Evolutionary conservation across 2,113 vertebrate genomes (phyloP).

Genomic region (Eubucco bourcierii): DNA sequence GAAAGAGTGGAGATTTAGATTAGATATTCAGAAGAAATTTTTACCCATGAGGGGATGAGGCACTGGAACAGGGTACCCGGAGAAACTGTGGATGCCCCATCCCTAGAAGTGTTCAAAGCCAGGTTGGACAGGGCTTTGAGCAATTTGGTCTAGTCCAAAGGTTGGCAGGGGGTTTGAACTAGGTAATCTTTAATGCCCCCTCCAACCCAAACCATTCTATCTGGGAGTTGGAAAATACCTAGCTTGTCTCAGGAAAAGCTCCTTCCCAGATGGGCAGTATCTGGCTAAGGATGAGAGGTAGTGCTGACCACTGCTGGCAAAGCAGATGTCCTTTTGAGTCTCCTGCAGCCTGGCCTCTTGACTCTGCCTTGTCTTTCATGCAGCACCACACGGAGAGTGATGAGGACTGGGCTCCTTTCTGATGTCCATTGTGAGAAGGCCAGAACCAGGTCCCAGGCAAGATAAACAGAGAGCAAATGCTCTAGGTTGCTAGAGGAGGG

Average conservation of each 20-base stretch:
- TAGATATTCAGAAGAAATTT: not conserved
- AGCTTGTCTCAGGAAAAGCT: not conserved
- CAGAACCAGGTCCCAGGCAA: not conserved
- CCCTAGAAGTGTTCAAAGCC: not conserved
- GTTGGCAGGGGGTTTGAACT: not conserved
- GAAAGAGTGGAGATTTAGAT: not conserved
- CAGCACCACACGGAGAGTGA: fast-evolving
- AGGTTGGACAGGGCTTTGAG: not conserved
- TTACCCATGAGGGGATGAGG: not conserved
- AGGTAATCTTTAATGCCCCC: not conserved
- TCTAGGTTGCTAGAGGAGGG: not conserved
- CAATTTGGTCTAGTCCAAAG: not conserved
- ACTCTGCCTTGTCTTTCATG: not conserved
- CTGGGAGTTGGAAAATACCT: not conserved
- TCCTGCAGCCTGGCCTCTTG: not conserved
- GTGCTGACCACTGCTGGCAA: not conserved
- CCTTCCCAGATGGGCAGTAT: not conserved
- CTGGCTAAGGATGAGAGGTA: not conserved
- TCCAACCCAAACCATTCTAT: not conserved
- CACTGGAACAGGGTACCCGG: not conserved
- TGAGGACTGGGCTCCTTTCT: fast-evolving
- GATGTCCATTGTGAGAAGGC: not conserved
- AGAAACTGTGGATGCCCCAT: not conserved
- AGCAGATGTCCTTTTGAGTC: not conserved
- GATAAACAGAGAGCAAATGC: fast-evolving